phyloP scores from a whole-genome alignment of 2,113 vertebrate species.

The Gopherus flavomarginatus region DNA sequence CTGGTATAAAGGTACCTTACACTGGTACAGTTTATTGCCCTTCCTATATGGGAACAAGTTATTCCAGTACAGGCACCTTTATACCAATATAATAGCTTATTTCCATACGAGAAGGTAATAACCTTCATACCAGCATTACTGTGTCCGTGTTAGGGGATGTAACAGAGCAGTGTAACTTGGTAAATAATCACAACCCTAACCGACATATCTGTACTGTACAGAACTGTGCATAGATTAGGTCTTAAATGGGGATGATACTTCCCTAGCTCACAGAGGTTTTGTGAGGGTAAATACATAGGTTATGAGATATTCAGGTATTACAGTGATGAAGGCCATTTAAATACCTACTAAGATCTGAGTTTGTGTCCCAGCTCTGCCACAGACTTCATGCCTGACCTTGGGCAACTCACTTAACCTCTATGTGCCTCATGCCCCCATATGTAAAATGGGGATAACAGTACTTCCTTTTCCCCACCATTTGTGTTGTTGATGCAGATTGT shows the following conservation, averaged over 20 bases:
- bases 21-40: not conserved
- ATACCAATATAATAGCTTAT: not conserved
- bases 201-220: not conserved
- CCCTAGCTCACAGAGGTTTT: not conserved
- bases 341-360: not conserved
- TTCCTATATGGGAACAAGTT: not conserved
- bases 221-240: not conserved
- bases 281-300: not conserved
- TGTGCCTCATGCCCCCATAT: not conserved
- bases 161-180: not conserved
- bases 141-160: accelerated
- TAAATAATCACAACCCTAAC: accelerated
- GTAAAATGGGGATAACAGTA: not conserved
- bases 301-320: not conserved
- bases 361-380: not conserved
- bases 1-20: not conserved
- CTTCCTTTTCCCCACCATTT: not conserved
- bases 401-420: not conserved
- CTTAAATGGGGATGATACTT: not conserved
- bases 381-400: not conserved
- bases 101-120: not conserved
- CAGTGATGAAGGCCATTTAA: not conserved
- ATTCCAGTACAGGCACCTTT: not conserved
- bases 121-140: not conserved
- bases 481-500: not conserved